Evolutionary conservation across 2,797 vertebrate species (phyloP).

Genomic region (Sciurus vulgaris): DNA sequence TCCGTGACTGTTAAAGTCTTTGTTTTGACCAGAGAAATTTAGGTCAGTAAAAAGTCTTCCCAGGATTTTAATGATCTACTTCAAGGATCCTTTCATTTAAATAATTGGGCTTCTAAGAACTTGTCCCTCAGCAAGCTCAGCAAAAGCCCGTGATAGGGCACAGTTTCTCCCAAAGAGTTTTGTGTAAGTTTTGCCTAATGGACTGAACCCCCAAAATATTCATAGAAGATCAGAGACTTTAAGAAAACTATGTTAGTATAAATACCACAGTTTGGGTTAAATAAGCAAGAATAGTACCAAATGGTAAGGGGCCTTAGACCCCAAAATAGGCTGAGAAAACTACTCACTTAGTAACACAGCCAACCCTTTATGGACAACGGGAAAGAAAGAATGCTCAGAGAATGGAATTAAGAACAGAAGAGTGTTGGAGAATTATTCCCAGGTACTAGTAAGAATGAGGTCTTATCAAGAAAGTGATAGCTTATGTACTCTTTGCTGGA

Average conservation of each 20-base stretch:
- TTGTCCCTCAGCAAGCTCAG: not conserved
- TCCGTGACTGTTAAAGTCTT: not conserved
- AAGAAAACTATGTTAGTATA: not conserved
- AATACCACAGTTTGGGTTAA: not conserved
- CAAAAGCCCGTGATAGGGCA: not conserved
- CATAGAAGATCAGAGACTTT: not conserved
- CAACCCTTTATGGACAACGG: no score
- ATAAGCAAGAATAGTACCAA: no score
- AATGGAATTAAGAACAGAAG: no score
- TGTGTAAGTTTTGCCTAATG: no score
- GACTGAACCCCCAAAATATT: not conserved
- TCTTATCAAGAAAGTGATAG: no score
- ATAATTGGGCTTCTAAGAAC: not conserved
- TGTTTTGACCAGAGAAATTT: not conserved
- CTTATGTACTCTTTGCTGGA: no score
- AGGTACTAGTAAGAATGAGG: no score
- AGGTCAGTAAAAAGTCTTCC: not conserved
- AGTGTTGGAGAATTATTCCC: no score
- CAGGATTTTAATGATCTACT: not conserved
- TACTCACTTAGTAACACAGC: no score
- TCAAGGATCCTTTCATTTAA: not conserved
- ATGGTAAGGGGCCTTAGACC: no score
- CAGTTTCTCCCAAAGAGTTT: not conserved
- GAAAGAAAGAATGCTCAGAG: no score
- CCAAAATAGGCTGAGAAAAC: no score